phyloP scores from a whole-genome alignment of 1,140 invertebrate genomes.

The Patella vulgata region DNA sequence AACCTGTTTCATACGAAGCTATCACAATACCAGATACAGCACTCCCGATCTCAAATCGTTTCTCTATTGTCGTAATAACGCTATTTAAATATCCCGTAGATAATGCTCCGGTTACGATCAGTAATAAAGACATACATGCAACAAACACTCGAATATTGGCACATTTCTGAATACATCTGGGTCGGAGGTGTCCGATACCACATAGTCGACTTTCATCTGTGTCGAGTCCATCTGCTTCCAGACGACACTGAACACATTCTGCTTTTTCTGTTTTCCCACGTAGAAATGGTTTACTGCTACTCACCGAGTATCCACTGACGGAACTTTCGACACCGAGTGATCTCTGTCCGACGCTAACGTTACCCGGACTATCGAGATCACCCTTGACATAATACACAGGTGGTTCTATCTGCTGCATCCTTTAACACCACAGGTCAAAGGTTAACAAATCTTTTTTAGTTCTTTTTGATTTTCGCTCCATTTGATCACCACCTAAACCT shows the following conservation, averaged over 20 bases:
- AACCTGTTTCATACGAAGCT: slow-evolving; percentile 94
- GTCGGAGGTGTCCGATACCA: slow-evolving; percentile 83
- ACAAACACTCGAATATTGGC: slow-evolving; percentile 85
- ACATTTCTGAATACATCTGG: slow-evolving; percentile 82
- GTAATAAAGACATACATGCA: slow-evolving; percentile 88
- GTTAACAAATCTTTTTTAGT: no score
- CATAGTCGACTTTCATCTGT: slow-evolving; percentile 73
- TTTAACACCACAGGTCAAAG: no score
- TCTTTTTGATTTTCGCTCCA: no score
- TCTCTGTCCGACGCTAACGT: slow-evolving; percentile 16
- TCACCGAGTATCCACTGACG: slow-evolving; percentile 46
- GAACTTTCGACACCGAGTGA: slow-evolving; percentile 39
- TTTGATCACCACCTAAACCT: no score
- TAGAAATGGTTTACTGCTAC: slow-evolving; percentile 43
- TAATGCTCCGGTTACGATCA: slow-evolving; percentile 74
- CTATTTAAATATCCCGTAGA: slow-evolving; percentile 85
- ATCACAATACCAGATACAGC: slow-evolving; percentile 91
- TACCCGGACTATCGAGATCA: slow-evolving; percentile 20
- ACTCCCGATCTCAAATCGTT: slow-evolving; percentile 94
- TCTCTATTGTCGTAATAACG: slow-evolving; percentile 96
- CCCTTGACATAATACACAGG: no score
- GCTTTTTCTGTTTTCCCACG: slow-evolving; percentile 42
- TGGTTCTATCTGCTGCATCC: no score
- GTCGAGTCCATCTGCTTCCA: slow-evolving; percentile 23
- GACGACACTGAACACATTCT: slow-evolving; percentile 34